These are phyloP conservation scores for Emydoidea blandingii DNA, from an alignment of 2,797 vertebrate genomes.

Conservation along the genomic window DNA sequence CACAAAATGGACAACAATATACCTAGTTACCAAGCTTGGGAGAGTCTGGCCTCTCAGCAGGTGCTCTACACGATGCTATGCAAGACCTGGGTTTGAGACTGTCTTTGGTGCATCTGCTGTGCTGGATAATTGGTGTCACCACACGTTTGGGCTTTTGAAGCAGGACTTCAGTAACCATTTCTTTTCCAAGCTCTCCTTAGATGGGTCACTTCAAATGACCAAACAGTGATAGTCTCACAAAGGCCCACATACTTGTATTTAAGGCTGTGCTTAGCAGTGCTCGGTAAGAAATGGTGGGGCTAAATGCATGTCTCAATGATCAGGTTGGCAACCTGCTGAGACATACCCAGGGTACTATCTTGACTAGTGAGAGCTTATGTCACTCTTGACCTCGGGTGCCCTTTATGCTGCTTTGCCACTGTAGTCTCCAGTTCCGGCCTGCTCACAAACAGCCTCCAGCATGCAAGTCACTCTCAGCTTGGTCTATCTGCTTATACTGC, in stretches of 20 bases:
- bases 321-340: rapidly evolving
- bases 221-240: neutral
- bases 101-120: neutral
- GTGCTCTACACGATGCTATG: rapidly evolving
- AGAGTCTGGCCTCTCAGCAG: neutral
- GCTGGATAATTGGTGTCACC: neutral
- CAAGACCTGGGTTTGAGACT: too few relatives aligned
- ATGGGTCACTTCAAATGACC: neutral
- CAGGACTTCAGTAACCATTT: neutral
- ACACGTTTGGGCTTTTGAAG: neutral
- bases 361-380: neutral
- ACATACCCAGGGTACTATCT: neutral
- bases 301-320: rapidly evolving
- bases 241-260: neutral
- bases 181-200: neutral
- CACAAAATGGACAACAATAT: rapidly evolving
- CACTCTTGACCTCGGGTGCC: neutral
- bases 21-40: neutral
- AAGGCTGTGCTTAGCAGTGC: rapidly evolving
- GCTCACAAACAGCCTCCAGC: neutral
- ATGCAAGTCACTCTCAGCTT: neutral
- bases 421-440: neutral
- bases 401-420: neutral
- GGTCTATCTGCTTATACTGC: neutral
- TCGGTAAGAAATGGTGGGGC: neutral